These are phyloP conservation scores for Smutsia temminckii DNA, from an alignment of 2,797 vertebrate genomes.

Conservation along the genomic window DNA sequence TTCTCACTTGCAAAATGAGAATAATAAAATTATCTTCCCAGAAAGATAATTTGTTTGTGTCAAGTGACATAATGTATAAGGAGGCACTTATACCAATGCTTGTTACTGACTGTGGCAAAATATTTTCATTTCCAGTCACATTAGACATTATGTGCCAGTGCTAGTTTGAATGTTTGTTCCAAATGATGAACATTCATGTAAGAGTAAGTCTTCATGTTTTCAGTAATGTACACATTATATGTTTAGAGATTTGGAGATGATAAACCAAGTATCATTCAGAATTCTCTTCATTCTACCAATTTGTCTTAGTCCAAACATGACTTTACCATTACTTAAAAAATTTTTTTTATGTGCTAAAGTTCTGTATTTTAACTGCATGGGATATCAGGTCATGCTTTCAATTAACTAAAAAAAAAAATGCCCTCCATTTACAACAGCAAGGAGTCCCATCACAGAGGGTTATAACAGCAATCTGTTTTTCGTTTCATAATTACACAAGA, in stretches of 20 bases:
- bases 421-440: conserved; percentile 66
- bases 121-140: background rate
- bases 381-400: conserved; percentile 76
- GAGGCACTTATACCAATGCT: background rate
- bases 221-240: background rate
- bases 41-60: background rate
- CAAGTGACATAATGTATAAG: background rate
- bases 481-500: conserved; percentile 63
- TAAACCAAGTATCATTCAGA: background rate
- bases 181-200: background rate
- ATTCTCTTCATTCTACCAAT: background rate
- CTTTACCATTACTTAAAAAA: too few species aligned
- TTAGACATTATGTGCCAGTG: background rate
- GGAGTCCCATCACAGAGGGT: conserved; percentile 64
- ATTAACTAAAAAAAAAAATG: conserved; percentile 71
- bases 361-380: conserved; percentile 77
- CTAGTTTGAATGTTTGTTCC: background rate
- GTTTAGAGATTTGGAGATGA: conserved; percentile 17
- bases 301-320: conserved; percentile 45
- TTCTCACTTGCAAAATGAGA: background rate
- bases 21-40: background rate
- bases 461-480: conserved; percentile 71
- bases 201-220: background rate
- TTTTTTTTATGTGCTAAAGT: conserved; percentile 38
- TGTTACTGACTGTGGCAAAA: background rate